Evolutionary conservation across 2,888 invertebrate genomes (phyloP).

Genomic region (Spatulosminthurus flaviceps): DNA sequence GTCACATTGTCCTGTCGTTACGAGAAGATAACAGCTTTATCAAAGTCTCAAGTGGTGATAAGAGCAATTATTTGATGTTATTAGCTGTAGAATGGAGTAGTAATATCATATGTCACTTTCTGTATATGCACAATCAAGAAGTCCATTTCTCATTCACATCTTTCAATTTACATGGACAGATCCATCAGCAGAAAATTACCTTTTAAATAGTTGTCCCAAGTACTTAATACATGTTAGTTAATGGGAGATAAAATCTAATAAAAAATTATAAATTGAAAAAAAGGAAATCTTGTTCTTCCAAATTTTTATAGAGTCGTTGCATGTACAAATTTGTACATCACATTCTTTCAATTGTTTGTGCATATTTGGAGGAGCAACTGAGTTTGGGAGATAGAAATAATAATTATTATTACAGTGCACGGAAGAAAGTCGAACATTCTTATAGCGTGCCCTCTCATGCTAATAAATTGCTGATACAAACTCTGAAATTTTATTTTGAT

Average conservation of each 20-base stretch:
- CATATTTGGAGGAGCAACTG: too few species aligned
- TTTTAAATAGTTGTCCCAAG: too few species aligned
- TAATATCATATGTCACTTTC: slow-evolving; percentile 6
- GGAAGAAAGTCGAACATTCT: background rate
- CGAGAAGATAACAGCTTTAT: background rate
- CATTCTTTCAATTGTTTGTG: too few species aligned
- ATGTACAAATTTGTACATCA: too few species aligned
- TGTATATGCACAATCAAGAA: background rate
- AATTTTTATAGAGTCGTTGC: too few species aligned
- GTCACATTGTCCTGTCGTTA: slow-evolving; percentile 26
- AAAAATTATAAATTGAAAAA: too few species aligned
- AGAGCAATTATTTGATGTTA: slow-evolving; percentile 29
- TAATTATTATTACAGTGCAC: too few species aligned
- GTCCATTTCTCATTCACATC: background rate
- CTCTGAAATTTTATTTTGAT: slow-evolving; percentile 4
- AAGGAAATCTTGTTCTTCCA: too few species aligned
- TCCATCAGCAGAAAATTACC: too few species aligned
- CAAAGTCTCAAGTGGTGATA: slow-evolving; percentile 31
- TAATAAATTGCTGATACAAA: background rate
- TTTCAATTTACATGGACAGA: background rate
- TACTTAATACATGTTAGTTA: too few species aligned
- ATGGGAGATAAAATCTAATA: too few species aligned
- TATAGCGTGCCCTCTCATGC: background rate
- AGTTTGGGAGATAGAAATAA: too few species aligned
- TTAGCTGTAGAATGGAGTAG: background rate